phyloP scores from a whole-genome alignment of 2,113 vertebrate species.

The Ellobius talpinus region DNA sequence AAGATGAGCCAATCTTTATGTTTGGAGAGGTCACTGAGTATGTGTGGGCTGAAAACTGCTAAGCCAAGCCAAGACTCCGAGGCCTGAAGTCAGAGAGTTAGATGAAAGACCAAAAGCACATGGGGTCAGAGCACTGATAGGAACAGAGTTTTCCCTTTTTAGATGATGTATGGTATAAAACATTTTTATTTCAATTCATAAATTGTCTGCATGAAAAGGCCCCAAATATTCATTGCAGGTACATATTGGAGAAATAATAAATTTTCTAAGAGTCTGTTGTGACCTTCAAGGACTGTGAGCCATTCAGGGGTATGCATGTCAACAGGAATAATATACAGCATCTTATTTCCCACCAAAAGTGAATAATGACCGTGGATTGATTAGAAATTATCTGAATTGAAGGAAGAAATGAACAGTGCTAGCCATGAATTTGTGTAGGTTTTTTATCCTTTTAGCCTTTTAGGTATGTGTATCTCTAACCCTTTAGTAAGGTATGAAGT shows the following conservation, averaged over 20 bases:
- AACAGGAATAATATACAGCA: neutral
- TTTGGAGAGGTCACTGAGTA: neutral
- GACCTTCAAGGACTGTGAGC: neutral
- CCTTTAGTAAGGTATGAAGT: neutral
- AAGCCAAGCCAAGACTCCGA: neutral
- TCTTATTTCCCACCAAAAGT: conserved; percentile 45
- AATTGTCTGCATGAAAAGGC: conserved; percentile 44
- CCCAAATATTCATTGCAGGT: neutral
- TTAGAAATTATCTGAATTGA: conserved; percentile 43
- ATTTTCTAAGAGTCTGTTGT: conserved; percentile 22
- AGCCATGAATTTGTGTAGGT: neutral
- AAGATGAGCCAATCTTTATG: neutral
- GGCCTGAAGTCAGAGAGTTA: neutral
- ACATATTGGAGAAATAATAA: conserved; percentile 5
- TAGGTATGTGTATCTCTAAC: neutral
- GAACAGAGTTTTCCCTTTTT: neutral
- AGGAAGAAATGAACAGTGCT: conserved; percentile 41
- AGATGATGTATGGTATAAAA: conserved; percentile 6
- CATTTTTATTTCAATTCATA: conserved; percentile 51
- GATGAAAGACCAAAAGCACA: neutral
- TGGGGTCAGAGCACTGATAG: neutral
- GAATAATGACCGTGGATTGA: conserved; percentile 40
- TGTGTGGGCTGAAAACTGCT: neutral
- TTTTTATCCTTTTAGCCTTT: conserved; percentile 48
- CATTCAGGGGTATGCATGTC: neutral